A percentile compares a stretch with the other conserved stretches of the same genome.
Evolutionary conservation across 2,113 vertebrate genomes (phyloP).

Genomic region (Otocyon megalotis): DNA sequence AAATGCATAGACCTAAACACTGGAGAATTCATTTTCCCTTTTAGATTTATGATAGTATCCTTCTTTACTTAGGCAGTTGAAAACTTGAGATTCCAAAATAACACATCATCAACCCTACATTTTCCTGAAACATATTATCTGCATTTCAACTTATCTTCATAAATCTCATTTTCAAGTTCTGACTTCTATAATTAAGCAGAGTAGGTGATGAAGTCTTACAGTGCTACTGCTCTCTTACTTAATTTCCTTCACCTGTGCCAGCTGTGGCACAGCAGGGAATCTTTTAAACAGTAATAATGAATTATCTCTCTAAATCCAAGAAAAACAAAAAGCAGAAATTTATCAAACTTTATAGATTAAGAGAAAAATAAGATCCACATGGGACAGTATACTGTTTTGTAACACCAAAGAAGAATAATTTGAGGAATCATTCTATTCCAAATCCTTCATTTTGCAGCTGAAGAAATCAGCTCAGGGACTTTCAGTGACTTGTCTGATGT

Average conservation of each 20-base stretch:
- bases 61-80: not conserved
- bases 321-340: not conserved
- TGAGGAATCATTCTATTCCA: not conserved
- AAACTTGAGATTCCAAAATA: conserved; percentile 69
- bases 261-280: conserved; percentile 53
- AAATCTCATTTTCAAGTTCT: conserved; percentile 66
- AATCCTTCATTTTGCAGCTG: not conserved
- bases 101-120: conserved; percentile 55
- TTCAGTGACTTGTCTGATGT: not conserved
- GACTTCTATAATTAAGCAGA: conserved; percentile 76
- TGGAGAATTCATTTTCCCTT: not conserved
- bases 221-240: not conserved
- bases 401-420: not conserved
- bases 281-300: conserved; percentile 66
- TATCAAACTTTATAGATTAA: conserved; percentile 46
- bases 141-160: conserved; percentile 64
- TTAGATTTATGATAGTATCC: not conserved
- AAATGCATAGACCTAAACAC: not conserved
- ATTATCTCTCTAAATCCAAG: conserved; percentile 37
- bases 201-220: conserved; percentile 48
- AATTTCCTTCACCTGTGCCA: conserved; percentile 77
- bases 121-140: conserved; percentile 61
- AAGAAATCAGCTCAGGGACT: not conserved
- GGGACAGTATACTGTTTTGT: not conserved
- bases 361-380: not conserved